phyloP scores from a whole-genome alignment of 2,888 invertebrate genomes.

The Piscicola geometra region DNA sequence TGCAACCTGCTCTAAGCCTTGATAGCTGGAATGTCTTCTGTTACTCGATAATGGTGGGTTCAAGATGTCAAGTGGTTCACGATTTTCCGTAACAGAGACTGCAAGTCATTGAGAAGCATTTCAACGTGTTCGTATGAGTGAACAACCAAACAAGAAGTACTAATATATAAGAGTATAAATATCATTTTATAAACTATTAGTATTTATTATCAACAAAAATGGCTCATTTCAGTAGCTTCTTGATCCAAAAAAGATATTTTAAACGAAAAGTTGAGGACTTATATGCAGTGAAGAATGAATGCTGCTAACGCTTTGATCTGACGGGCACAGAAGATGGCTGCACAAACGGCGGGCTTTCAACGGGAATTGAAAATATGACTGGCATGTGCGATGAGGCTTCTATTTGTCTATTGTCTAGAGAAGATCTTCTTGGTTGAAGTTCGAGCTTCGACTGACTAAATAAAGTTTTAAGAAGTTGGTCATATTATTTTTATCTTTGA shows the following conservation, averaged over 20 bases:
- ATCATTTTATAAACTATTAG: too few relatives aligned
- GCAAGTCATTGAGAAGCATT: too few relatives aligned
- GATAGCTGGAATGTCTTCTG: constrained; percentile 38
- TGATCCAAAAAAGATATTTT: too few relatives aligned
- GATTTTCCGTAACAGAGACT: background rate
- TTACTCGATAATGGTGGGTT: constrained; percentile 17
- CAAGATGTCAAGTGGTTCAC: constrained; percentile 4
- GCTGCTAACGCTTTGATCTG: constrained; percentile 1
- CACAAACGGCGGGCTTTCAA: background rate
- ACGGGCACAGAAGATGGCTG: background rate
- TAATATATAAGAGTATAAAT: too few relatives aligned
- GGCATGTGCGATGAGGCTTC: background rate
- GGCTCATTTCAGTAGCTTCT: too few relatives aligned
- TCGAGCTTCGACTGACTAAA: background rate
- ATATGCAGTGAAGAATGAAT: too few relatives aligned
- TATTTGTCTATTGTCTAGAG: background rate
- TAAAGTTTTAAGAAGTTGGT: too few relatives aligned
- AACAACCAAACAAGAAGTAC: too few relatives aligned
- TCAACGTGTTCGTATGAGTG: too few relatives aligned
- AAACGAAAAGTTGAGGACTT: too few relatives aligned
- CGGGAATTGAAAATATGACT: background rate
- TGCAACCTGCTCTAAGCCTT: constrained; percentile 35
- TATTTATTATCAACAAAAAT: too few relatives aligned
- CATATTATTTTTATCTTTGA: too few relatives aligned
- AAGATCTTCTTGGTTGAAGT: background rate